Evolutionary conservation across 2,113 vertebrate genomes (phyloP).

Genomic region (Terrapene triunguis): DNA sequence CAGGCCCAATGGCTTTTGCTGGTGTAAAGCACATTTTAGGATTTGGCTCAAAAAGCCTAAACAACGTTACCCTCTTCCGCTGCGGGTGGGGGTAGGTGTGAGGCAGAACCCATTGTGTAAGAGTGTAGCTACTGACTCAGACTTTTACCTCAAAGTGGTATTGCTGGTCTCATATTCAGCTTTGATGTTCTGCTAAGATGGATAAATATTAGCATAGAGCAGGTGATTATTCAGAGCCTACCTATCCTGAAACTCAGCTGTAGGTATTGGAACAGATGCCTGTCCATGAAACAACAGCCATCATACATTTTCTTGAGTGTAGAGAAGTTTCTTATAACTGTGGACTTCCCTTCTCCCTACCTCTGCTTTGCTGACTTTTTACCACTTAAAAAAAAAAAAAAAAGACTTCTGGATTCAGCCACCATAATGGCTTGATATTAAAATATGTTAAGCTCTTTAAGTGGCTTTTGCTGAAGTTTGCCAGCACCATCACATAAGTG

Average conservation of each 20-base stretch:
- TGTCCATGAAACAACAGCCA: neutral
- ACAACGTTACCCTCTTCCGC: neutral
- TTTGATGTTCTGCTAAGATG: neutral
- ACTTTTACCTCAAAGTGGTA: neutral
- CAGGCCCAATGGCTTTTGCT: too few relatives aligned
- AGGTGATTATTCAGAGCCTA: neutral
- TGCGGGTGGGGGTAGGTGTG: too few relatives aligned
- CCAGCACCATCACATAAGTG: neutral
- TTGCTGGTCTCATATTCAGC: neutral
- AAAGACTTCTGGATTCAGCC: neutral
- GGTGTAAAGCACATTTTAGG: too few relatives aligned
- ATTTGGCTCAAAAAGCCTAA: neutral
- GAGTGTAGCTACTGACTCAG: neutral
- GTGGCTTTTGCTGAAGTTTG: neutral
- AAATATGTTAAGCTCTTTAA: neutral
- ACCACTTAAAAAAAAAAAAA: neutral
- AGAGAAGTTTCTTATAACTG: neutral
- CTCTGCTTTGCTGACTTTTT: neutral
- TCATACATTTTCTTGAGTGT: neutral
- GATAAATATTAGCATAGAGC: neutral
- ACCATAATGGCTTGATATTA: neutral
- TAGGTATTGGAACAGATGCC: neutral
- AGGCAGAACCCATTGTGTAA: neutral
- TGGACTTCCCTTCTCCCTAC: neutral
- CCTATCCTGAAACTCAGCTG: neutral